Evolutionary conservation across 1,140 invertebrate genomes (phyloP).

Genomic region (Phymastichus coffea): DNA sequence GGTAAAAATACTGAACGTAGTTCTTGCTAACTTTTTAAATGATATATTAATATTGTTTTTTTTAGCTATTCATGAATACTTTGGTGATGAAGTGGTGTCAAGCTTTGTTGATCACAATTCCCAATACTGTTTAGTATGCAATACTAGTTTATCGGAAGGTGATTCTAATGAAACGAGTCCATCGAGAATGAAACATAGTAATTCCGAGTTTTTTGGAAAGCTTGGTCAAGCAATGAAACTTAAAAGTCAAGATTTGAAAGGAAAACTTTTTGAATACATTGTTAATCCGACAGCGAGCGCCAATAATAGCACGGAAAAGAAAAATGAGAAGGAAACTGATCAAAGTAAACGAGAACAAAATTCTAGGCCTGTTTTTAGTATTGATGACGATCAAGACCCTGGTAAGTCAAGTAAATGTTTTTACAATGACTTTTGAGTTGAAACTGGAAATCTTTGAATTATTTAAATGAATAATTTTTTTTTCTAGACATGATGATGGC

Average conservation of each 20-base stretch:
- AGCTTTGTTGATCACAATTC: conserved; percentile 81
- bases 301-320: conserved; percentile 63
- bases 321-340: conserved; percentile 76
- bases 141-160: conserved; percentile 57
- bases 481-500: conserved; percentile 49
- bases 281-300: conserved; percentile 74
- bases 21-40: conserved; percentile 8
- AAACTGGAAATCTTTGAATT: neutral
- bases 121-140: conserved; percentile 78
- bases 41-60: conserved; percentile 14
- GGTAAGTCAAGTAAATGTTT: conserved; percentile 33
- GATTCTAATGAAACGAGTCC: conserved; percentile 51
- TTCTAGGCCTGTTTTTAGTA: conserved; percentile 90
- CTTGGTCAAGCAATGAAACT: conserved; percentile 79
- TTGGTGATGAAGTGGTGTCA: conserved; percentile 75
- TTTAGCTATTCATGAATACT: conserved; percentile 79
- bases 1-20: conserved; percentile 46
- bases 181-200: conserved; percentile 49
- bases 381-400: conserved; percentile 86
- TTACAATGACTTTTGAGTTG: neutral
- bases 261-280: conserved; percentile 92
- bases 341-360: conserved; percentile 84
- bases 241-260: conserved; percentile 91
- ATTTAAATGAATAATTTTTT: neutral
- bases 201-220: conserved; percentile 73